Evolutionary conservation across 2,888 invertebrate genomes (phyloP).

Genomic region (Melanostoma scalare): DNA sequence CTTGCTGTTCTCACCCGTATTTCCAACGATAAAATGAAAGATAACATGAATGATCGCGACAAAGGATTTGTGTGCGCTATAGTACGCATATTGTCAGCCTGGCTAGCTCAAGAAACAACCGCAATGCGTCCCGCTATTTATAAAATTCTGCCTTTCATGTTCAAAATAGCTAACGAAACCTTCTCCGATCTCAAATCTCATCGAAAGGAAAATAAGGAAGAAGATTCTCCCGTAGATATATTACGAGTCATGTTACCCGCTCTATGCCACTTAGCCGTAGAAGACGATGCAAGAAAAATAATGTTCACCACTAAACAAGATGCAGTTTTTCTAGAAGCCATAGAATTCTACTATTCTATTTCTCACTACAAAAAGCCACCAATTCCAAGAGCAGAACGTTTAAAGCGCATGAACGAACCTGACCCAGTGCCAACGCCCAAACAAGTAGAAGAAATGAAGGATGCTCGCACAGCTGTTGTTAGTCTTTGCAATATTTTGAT

Average conservation of each 20-base stretch:
- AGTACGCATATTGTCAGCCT: constrained; percentile 92
- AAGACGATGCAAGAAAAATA: constrained; percentile 92
- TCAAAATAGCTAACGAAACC: constrained; percentile 91
- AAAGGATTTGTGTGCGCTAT: constrained; percentile 92
- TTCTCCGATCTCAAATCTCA: constrained; percentile 89
- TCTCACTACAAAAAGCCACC: constrained; percentile 92
- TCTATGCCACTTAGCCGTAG: constrained; percentile 94
- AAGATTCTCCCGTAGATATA: constrained; percentile 86
- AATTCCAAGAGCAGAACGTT: constrained; percentile 90
- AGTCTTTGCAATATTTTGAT: constrained; percentile 95
- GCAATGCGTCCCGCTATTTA: constrained; percentile 93
- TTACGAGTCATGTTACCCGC: constrained; percentile 93
- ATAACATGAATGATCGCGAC: constrained; percentile 86
- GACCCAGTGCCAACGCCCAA: constrained; percentile 89
- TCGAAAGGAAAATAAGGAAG: constrained; percentile 86
- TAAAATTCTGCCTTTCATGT: constrained; percentile 90
- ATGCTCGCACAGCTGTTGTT: constrained; percentile 92
- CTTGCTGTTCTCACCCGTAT: constrained; percentile 88
- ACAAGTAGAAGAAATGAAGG: constrained; percentile 91
- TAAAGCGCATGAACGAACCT: constrained; percentile 89
- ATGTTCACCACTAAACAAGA: constrained; percentile 90
- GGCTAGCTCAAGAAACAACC: constrained; percentile 95
- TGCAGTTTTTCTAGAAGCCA: constrained; percentile 89
- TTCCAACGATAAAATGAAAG: constrained; percentile 88
- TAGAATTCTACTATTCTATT: constrained; percentile 93